A percentile compares a stretch with the other conserved stretches of the same genome.
phyloP scores from a whole-genome alignment of 2,888 invertebrate species.

The Embidobia sp. region DNA sequence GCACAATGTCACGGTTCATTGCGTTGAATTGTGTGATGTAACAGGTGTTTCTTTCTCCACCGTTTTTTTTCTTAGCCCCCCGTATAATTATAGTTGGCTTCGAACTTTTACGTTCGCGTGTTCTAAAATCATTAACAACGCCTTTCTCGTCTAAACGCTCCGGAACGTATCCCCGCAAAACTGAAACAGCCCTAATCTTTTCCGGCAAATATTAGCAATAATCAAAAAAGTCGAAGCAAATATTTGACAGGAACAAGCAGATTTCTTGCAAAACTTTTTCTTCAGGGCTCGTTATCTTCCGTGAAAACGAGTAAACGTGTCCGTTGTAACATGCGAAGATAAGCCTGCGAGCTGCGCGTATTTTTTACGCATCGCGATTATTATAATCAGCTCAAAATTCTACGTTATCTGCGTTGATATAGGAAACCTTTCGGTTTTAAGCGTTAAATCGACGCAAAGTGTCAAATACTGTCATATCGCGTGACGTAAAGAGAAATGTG shows the following conservation, averaged over 20 bases:
- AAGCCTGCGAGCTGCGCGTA: constrained; percentile 21
- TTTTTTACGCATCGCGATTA: constrained; percentile 42
- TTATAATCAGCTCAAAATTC: no score
- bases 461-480: no score
- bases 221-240: constrained; percentile 11
- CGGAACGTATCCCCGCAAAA: no score
- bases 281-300: constrained; percentile 20
- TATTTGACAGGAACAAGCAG: constrained; percentile 44
- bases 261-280: constrained; percentile 9
- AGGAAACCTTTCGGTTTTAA: no score
- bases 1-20: constrained; percentile 30
- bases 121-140: constrained; percentile 42
- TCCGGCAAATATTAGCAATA: no score
- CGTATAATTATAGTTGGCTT: constrained; percentile 25
- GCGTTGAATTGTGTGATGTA: constrained; percentile 37
- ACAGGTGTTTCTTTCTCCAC: constrained; percentile 45
- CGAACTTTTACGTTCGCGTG: constrained; percentile 24
- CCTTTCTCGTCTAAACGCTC: no score
- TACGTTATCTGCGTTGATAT: no score
- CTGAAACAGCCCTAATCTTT: no score
- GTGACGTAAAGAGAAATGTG: no score
- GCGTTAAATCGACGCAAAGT: no score
- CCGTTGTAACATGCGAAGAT: constrained; percentile 39
- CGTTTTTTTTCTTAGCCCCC: background rate
- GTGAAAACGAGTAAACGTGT: constrained; percentile 44